A percentile compares a stretch with the other conserved stretches of the same genome.
phyloP scores from a whole-genome alignment of 2,888 invertebrate genomes.

The Acanthosepion pharaonis region DNA sequence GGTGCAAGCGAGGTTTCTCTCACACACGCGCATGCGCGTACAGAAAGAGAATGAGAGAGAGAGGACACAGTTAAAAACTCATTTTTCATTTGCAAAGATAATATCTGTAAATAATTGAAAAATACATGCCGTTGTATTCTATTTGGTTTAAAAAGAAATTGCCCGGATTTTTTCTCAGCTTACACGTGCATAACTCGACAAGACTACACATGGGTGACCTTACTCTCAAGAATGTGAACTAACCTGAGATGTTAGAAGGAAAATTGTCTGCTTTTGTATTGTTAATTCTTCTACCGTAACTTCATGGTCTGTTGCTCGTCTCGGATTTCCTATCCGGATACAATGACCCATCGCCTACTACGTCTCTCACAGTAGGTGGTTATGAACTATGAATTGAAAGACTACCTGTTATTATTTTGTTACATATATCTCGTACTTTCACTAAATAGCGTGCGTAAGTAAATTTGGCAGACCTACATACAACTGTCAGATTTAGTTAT shows the following conservation, averaged over 20 bases:
- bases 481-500: background rate
- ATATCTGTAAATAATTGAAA: background rate
- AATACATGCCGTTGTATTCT: background rate
- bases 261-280: background rate
- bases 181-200: background rate
- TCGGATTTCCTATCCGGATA: slow-evolving; percentile 9
- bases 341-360: background rate
- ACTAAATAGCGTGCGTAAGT: background rate
- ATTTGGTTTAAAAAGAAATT: background rate
- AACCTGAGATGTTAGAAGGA: slow-evolving; percentile 8
- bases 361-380: background rate
- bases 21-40: no score
- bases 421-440: background rate
- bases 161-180: background rate
- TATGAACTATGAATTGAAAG: background rate
- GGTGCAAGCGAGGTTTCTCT: background rate
- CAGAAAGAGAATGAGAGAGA: no score
- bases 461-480: background rate
- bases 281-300: slow-evolving; percentile 21
- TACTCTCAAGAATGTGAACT: background rate
- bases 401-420: background rate
- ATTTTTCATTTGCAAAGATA: background rate
- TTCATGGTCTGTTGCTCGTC: background rate
- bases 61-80: background rate
- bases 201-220: background rate